These are phyloP conservation scores for Botrylloides violaceus DNA, from an alignment of 23 tunicate species.

Conservation along the genomic window DNA sequence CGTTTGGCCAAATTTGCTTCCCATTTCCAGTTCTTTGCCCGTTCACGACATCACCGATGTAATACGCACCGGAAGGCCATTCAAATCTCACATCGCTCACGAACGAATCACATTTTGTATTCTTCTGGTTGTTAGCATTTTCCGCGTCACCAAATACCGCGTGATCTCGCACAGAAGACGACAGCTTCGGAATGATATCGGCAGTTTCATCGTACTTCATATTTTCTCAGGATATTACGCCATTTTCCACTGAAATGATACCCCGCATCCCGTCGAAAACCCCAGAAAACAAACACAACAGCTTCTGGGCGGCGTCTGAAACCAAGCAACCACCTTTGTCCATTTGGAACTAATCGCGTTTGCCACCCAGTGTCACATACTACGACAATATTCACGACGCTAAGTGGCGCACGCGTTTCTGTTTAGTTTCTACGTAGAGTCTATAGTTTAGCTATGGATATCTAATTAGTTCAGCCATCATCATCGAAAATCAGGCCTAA, in stretches of 20 bases:
- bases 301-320: slow-evolving; percentile 11
- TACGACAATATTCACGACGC: no score
- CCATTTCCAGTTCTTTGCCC: slow-evolving; percentile 63
- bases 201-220: background rate
- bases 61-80: slow-evolving; percentile 76
- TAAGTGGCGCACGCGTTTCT: no score
- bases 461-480: no score
- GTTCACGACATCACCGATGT: slow-evolving; percentile 46
- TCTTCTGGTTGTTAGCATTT: background rate
- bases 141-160: background rate
- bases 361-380: no score
- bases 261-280: background rate
- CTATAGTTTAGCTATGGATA: no score
- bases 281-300: background rate
- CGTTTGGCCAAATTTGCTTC: slow-evolving; percentile 80
- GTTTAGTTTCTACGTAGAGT: no score
- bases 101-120: background rate
- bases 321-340: slow-evolving; percentile 9
- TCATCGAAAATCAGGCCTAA: no score
- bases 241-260: background rate
- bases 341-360: no score
- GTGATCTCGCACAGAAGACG: background rate
- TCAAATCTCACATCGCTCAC: slow-evolving; percentile 10
- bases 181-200: background rate
- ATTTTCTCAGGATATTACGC: background rate